A percentile compares a stretch with the other conserved stretches of the same genome.
Evolutionary conservation across 1,140 invertebrate species (phyloP).

Genomic region (Leptopilina boulardi): DNA sequence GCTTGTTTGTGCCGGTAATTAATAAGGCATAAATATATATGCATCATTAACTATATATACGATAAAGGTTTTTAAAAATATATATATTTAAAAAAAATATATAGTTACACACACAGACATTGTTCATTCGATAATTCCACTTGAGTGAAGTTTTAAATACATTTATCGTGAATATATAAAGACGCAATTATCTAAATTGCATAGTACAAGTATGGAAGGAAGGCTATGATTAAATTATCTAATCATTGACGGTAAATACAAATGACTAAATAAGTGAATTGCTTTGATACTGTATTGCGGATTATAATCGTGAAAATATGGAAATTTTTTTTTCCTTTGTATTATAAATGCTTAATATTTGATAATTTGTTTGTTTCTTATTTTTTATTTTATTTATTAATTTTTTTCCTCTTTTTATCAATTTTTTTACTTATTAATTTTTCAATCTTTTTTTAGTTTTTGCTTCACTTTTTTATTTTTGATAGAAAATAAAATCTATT

Average conservation of each 20-base stretch:
- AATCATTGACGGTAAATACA: not conserved
- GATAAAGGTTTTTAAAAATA: not conserved
- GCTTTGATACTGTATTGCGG: too few relatives aligned
- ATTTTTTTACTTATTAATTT: too few relatives aligned
- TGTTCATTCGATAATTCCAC: not conserved
- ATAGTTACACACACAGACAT: not conserved
- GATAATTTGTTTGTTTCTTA: too few relatives aligned
- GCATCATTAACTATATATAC: not conserved
- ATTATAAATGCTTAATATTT: too few relatives aligned
- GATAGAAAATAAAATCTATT: too few relatives aligned
- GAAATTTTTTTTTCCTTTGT: too few relatives aligned
- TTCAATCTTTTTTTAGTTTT: too few relatives aligned
- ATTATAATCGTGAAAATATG: too few relatives aligned
- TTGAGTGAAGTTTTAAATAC: not conserved
- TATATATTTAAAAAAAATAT: not conserved
- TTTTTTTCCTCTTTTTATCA: too few relatives aligned
- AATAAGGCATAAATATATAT: not conserved
- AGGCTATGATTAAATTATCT: not conserved
- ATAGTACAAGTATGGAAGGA: not conserved
- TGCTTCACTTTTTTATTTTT: too few relatives aligned
- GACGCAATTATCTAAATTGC: not conserved
- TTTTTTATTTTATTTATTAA: too few relatives aligned
- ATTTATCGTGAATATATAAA: not conserved
- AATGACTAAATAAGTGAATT: not conserved
- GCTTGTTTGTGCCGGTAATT: not conserved